Percentiles rank a stretch among this genome's conserved stretches.
These are phyloP conservation scores for Myodes glareolus DNA, from an alignment of 2,113 vertebrate species.

Conservation along the genomic window DNA sequence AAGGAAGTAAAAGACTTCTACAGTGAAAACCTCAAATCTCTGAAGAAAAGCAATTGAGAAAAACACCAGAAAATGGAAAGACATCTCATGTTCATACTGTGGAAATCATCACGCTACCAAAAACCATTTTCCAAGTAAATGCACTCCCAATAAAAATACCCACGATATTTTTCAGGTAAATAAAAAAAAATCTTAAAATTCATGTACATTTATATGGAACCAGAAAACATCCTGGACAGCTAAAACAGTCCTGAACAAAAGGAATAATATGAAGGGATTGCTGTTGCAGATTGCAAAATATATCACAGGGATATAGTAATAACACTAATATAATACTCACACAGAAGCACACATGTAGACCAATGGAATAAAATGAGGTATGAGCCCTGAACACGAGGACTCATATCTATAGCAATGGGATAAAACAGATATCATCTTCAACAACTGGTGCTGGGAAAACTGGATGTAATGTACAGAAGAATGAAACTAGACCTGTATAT, in stretches of 20 bases:
- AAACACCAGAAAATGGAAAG: not conserved
- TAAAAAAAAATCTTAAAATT: not conserved
- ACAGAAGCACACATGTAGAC: not conserved
- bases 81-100: not conserved
- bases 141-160: not conserved
- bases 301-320: not conserved
- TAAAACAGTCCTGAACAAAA: not conserved
- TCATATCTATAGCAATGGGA: not conserved
- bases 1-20: not conserved
- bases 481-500: not conserved
- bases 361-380: not conserved
- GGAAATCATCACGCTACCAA: too few relatives aligned
- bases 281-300: not conserved
- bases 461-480: not conserved
- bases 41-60: not conserved
- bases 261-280: not conserved
- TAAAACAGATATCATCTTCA: not conserved
- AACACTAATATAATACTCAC: not conserved
- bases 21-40: not conserved
- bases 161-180: not conserved
- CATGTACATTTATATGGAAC: not conserved
- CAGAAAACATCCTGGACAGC: not conserved
- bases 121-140: not conserved
- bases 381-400: not conserved
- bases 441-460: not conserved